Evolutionary conservation across 2,888 invertebrate species (phyloP), one percentile per base, ranked within the genome.

Genomic region (Ischnura elegans): DNA sequence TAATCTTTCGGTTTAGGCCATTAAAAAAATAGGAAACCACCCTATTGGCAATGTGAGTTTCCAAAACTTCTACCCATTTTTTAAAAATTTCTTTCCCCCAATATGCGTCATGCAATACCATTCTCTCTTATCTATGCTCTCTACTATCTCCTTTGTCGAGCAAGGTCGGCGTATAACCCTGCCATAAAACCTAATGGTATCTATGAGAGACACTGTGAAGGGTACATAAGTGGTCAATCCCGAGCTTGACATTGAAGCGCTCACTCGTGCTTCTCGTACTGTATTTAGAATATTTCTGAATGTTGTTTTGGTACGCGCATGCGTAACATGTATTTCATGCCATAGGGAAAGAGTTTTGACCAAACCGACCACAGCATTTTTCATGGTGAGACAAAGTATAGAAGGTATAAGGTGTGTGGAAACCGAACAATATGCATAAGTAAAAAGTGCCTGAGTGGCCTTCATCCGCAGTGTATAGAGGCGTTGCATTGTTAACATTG

Each of bases 351-450:
- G 21, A 55, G 21, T 19, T 55, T 55, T n/a, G 76, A 84, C 42
- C 21, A 84, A 84, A 84, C 84, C 16, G 84, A 84, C 36, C 84
- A 84, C 84, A 84, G n/a, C 84, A 84, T 42, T 84, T 29, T 36
- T 29, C 29, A 19, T 6, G 84, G 84, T 36, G 42, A 29, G 36
- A 42, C 84, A 8, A 85, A 85, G 1, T 36, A 85, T 85, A 42
- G 84, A 42, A 36, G 84, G 19, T 85, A 42, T 43, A 85, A 5
- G 43, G 42, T 85, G 43, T 85, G 84, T 85, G 36, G 84, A 36
- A 85, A 85, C 43, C 36, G 84, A 13, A 85, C 84, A 85, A 85
- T 85, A 36, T 85, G 42, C 36, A 3, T 42, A 10, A n/a, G 29
- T 76, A 76, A 76, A 76, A 76, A 19, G 36, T 76, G 29, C n/a